phyloP scores from a whole-genome alignment of 2,888 invertebrate species.

The Aleiodes alternator region DNA sequence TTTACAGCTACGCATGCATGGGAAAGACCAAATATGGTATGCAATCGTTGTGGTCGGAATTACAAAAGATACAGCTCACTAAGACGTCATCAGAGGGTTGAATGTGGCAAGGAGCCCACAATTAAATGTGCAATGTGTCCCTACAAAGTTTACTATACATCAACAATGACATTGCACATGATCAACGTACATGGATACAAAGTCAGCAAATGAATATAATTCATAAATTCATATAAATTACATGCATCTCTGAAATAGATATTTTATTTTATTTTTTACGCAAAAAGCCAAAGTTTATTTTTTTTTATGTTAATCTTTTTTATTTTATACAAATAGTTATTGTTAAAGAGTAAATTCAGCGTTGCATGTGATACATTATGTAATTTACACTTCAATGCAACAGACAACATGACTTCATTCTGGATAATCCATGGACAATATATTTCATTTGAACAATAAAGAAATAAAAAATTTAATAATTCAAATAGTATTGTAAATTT shows the following conservation, averaged over 20 bases:
- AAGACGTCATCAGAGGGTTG: constrained; percentile 83
- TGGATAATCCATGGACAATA: constrained; percentile 32
- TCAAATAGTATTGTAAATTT: constrained; percentile 34
- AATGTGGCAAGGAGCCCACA: constrained; percentile 68
- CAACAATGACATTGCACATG: constrained; percentile 54
- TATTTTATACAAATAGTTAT: neutral
- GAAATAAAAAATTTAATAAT: constrained; percentile 35
- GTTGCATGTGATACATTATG: neutral
- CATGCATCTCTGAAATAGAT: neutral
- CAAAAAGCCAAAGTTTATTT: neutral
- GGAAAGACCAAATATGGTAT: constrained; percentile 42
- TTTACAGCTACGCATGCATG: constrained; percentile 26
- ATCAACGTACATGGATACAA: constrained; percentile 55
- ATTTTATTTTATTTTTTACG: neutral
- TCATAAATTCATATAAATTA: neutral
- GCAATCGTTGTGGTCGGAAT: constrained; percentile 60
- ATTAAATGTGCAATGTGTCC: constrained; percentile 54
- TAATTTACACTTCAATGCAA: constrained; percentile 4
- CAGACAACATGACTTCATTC: neutral
- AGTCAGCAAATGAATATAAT: constrained; percentile 44
- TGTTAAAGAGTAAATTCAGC: neutral
- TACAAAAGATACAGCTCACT: constrained; percentile 63
- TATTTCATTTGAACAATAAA: constrained; percentile 47
- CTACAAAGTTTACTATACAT: constrained; percentile 57
- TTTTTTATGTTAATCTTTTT: neutral